Evolutionary conservation across 2,797 vertebrate genomes (phyloP), one percentile per base, ranked within the genome.

Genomic region (Hyperoplus lanceolatus): DNA sequence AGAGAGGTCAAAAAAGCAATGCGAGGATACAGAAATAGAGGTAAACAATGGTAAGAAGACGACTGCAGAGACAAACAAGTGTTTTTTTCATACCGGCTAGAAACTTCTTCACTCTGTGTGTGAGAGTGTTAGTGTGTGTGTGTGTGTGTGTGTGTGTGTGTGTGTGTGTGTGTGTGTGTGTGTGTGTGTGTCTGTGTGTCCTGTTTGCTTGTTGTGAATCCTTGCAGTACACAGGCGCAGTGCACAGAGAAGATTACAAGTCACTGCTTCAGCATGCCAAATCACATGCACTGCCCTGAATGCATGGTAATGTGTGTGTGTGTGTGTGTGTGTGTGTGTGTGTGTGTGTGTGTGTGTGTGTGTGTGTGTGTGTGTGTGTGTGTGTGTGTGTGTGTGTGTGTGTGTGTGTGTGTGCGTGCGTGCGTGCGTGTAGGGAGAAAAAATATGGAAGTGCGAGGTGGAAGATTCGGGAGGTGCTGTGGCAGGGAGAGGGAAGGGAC

Each of bases 11-110:
- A 70, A 69, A 73, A 58, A 74, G 49, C 59, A 14, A 59, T 62
- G 73, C 36, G 79, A 57, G 62, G 60, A 62, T 72, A 73, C 70
- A 73, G 41, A 75, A 78, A 80, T 38, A 49, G 73, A 81, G 56
- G 81, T 84, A 88, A 88, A 85, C 83, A 86, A 88, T 85, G 66
- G 63, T 63, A 81, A 78, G 70, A 84, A 87, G 85, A 87, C 84
- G n/a, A 29, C 29, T 29, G 53, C 49, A 29, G 76, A 79, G 82
- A 88, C 70, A 86, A 83, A 80, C 70, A 87, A 79, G 69, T 83
- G 58, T 69, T 82, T 74, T 82, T 72, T 29, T 29, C 29, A 69
- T 38, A 60, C 57, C 15, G 21, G 50, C 50, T 36, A 39, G 39
- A 67, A 80, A 80, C 76, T 81, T 84, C 70, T 70, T 49, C 45